Evolutionary conservation across 2,113 vertebrate genomes (phyloP).

Genomic region (Rhagologus leucostigma): DNA sequence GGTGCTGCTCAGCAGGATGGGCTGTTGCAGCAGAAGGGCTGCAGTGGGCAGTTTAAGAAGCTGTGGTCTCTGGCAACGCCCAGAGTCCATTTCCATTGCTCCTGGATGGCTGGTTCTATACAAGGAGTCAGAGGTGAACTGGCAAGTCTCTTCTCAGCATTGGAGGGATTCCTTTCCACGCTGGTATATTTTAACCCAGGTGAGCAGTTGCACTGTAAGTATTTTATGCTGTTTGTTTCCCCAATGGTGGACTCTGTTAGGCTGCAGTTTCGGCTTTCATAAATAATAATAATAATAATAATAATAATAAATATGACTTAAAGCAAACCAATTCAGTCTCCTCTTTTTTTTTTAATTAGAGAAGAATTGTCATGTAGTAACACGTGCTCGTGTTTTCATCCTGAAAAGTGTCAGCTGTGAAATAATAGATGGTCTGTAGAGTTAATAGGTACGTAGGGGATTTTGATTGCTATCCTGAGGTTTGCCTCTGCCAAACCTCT

Average conservation of each 20-base stretch:
- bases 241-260: background rate
- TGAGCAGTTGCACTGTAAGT: background rate
- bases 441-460: background rate
- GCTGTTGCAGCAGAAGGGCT: background rate
- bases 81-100: background rate
- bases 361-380: background rate
- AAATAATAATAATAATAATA: background rate
- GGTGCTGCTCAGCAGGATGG: background rate
- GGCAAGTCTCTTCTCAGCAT: background rate
- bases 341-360: background rate
- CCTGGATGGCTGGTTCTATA: background rate
- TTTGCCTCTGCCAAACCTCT: fast-evolving
- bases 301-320: background rate
- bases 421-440: background rate
- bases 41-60: background rate
- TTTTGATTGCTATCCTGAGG: background rate
- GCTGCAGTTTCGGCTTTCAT: background rate
- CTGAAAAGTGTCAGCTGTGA: background rate
- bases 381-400: fast-evolving
- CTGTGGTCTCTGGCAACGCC: background rate
- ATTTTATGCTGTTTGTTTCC: background rate
- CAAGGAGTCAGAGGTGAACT: background rate
- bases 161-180: background rate
- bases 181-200: background rate
- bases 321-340: background rate